Evolutionary conservation across 2,113 vertebrate species (phyloP), one percentile per base, ranked within the genome.

Genomic region (Terrapene triunguis): DNA sequence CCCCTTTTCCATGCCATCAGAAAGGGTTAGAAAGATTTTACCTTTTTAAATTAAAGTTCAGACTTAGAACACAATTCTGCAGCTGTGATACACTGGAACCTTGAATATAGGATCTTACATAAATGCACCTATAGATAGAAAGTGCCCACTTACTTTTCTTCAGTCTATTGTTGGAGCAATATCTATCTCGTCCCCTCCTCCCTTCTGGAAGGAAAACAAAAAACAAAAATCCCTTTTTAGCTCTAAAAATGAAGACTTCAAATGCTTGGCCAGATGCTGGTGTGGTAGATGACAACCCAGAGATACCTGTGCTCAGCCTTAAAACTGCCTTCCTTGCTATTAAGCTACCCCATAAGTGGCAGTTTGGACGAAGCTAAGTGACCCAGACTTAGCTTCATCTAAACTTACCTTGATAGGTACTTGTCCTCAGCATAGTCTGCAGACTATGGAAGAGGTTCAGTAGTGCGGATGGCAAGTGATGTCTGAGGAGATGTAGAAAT

Each of bases 331-430:
- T 44, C 12, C 88, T 84, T 38, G 62, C 1, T 0, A 9, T 48
- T 48, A n/a, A 19, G 12, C 6, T 82, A 78, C 44, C 48, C 29
- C 1, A 0, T 5, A 53, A 82, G n/a, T 2, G 1, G 29, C 53
- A 90, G 22, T 13, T 32, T 51, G 55, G 7, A 62, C 1, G 22
- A 72, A 72, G 9, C 65, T 72, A 21, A 72, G n/a, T 10, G 35
- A 38, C n/a, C 32, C 35, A 72, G 62, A 65, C 16, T 69, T 69
- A 69, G 62, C 19, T 72, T n/a, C 65, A 38, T 72, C 19, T 35
- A 69, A 69, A 69, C 32, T 65, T 65, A 35, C 13, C 62, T 65
- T 35, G 32, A 32, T 65, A 74, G n/a, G 38, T 42, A 6, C 5
- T 47, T 42, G 24, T 19, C 10, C 4, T 47, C 13, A 44, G 38